Conservation (phyloP, 2,797 vertebrate species). For the Harpia harpyja region DNA sequence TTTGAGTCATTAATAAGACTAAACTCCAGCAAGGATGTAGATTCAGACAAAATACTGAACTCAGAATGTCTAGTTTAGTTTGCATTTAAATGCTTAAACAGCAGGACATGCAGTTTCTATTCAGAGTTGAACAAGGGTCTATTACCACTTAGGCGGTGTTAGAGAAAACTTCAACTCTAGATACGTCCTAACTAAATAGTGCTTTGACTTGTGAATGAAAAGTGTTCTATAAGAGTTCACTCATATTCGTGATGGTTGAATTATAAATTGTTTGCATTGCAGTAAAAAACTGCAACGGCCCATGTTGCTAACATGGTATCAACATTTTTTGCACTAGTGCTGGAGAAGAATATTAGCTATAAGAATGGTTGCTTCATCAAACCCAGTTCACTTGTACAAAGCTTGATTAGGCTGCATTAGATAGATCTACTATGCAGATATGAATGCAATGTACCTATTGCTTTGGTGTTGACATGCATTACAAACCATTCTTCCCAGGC, state of each 20-base stretch:
- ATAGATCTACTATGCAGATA: background rate
- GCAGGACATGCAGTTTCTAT: background rate
- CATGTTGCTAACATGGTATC: background rate
- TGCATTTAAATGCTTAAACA: background rate
- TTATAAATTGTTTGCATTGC: background rate
- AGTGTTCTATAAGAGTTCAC: background rate
- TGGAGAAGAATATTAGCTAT: background rate
- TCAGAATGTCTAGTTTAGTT: background rate
- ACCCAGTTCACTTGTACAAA: background rate
- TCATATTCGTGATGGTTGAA: background rate
- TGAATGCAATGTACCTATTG: background rate
- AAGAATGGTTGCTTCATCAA: background rate
- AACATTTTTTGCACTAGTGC: background rate
- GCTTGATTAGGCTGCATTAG: background rate
- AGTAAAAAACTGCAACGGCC: background rate
- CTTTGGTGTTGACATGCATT: background rate
- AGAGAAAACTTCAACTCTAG: background rate
- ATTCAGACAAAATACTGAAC: background rate
- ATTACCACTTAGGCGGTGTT: background rate
- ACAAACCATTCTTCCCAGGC: background rate
- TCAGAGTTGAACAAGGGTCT: background rate
- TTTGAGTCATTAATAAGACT: background rate
- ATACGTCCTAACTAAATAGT: background rate
- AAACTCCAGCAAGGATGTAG: background rate
- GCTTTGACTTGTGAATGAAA: background rate